phyloP scores from a whole-genome alignment of 2,113 vertebrate species.

The Cynopterus brachyotis region DNA sequence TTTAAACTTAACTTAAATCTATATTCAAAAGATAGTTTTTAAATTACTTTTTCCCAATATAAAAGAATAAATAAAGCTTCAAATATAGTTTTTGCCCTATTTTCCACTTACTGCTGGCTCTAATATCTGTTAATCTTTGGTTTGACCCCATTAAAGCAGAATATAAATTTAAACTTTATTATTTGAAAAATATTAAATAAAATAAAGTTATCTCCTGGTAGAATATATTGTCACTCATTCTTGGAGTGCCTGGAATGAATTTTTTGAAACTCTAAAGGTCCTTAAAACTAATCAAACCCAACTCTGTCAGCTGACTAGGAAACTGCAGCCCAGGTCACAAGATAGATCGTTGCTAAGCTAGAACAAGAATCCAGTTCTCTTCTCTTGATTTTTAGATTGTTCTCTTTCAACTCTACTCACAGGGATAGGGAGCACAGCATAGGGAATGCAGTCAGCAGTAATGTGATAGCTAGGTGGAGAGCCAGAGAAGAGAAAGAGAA shows the following conservation, averaged over 20 bases:
- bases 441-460: too few species aligned
- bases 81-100: not conserved
- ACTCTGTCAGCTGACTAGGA: not conserved
- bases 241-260: not conserved
- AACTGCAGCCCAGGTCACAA: not conserved
- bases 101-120: not conserved
- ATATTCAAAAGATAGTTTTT: not conserved
- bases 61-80: not conserved
- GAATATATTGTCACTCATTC: constrained; percentile 15
- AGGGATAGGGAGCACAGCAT: too few species aligned
- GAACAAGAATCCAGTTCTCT: not conserved
- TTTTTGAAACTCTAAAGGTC: not conserved
- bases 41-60: not conserved
- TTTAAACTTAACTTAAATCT: not conserved
- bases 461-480: too few species aligned
- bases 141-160: not conserved
- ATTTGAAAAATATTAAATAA: constrained; percentile 21
- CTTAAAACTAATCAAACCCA: not conserved
- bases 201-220: not conserved
- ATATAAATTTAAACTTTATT: constrained; percentile 35
- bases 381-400: not conserved
- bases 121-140: not conserved
- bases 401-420: not conserved
- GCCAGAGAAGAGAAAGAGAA: too few species aligned
- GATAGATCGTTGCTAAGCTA: not conserved